A percentile compares a stretch with the other conserved stretches of the same genome.
phyloP scores from a whole-genome alignment of 64 coral and sea anemone species.

The Trachythela sp. region DNA sequence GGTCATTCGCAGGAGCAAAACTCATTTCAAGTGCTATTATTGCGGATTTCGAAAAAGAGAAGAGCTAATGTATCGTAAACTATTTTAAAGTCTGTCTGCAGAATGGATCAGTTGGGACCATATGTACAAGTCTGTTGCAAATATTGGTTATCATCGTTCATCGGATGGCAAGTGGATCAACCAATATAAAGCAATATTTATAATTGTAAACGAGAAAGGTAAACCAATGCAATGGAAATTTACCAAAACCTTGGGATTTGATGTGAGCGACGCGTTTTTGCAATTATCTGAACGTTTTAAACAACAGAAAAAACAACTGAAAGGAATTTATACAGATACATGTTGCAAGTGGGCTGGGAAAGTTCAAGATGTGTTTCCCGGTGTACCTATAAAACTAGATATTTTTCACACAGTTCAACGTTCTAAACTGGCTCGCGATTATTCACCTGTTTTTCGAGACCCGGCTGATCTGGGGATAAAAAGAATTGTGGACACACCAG shows the following conservation, averaged over 20 bases:
- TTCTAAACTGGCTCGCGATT: background rate
- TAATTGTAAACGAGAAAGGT: background rate
- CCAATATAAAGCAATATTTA: background rate
- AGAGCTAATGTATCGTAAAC: background rate
- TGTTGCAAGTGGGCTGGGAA: background rate
- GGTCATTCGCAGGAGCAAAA: no score
- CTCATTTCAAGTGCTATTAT: background rate
- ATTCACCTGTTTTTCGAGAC: background rate
- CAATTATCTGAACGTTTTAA: background rate
- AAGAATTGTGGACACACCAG: no score
- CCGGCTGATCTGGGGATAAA: background rate
- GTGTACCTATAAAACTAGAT: background rate
- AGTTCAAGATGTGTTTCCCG: background rate
- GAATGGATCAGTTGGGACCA: slow-evolving; percentile 15
- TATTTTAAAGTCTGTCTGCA: background rate
- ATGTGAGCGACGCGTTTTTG: background rate
- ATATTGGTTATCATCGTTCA: background rate
- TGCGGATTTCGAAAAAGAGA: background rate
- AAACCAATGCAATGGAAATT: background rate
- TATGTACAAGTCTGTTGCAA: background rate
- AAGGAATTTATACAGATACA: background rate
- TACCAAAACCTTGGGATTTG: background rate
- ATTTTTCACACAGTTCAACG: background rate
- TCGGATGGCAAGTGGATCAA: background rate
- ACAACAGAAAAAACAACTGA: background rate